Evolutionary conservation across 2,113 vertebrate species (phyloP).

Genomic region (Candoia aspera): DNA sequence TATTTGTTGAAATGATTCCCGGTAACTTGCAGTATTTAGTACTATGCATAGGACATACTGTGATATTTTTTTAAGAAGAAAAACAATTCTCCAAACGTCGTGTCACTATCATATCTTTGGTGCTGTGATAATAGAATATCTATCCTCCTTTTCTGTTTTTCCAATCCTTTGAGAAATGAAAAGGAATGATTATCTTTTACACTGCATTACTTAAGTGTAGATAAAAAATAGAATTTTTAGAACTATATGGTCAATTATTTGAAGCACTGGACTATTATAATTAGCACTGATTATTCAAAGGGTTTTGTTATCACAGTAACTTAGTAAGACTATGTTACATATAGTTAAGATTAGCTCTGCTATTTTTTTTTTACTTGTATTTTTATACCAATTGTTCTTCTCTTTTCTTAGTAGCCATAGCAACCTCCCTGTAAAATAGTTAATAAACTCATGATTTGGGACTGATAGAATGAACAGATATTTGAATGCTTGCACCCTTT

Average conservation of each 20-base stretch:
- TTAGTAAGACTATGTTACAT: neutral
- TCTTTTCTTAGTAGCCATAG: neutral
- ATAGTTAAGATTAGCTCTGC: neutral
- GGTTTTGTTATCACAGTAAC: neutral
- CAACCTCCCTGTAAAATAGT: neutral
- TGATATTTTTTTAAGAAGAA: neutral
- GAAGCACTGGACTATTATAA: neutral
- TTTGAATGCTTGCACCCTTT: neutral
- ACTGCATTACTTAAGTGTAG: neutral
- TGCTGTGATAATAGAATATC: too few relatives aligned
- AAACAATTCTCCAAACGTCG: neutral
- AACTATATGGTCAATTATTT: neutral
- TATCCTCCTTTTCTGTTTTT: neutral
- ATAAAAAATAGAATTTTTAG: neutral
- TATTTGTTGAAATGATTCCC: neutral
- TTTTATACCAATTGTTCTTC: neutral
- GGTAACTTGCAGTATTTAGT: neutral
- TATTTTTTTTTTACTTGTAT: neutral
- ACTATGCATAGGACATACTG: neutral
- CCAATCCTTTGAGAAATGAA: neutral
- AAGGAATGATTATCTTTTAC: conserved; percentile 12
- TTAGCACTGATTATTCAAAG: neutral
- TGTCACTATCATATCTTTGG: neutral
- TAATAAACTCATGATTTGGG: neutral
- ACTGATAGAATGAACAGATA: neutral